Evolutionary conservation across 1,140 invertebrate genomes (phyloP).

Genomic region (Stegodyphus mimosarum): DNA sequence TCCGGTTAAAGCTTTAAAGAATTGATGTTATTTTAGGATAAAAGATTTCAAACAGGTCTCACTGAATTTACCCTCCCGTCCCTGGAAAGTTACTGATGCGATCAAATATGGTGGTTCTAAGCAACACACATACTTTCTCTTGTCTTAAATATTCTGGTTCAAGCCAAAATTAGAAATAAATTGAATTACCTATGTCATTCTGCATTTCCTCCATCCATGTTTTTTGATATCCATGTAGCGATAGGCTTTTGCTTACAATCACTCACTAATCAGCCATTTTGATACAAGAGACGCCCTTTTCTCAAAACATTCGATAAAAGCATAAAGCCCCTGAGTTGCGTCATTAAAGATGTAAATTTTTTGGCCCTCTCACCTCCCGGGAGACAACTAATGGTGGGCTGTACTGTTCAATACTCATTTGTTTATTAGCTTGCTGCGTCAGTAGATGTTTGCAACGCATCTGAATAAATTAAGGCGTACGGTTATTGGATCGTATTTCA

Average conservation of each 20-base stretch:
- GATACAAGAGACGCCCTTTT: not conserved
- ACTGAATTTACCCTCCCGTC: not conserved
- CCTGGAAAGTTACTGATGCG: not conserved
- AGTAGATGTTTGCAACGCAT: not conserved
- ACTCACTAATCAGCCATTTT: not conserved
- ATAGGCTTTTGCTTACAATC: too few relatives aligned
- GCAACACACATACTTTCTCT: too few relatives aligned
- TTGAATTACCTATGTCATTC: too few relatives aligned
- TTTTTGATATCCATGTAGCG: too few relatives aligned
- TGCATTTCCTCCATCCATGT: too few relatives aligned
- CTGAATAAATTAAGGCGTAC: conserved; percentile 23
- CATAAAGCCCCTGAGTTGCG: not conserved
- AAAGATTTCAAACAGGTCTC: too few relatives aligned
- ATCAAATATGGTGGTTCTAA: not conserved
- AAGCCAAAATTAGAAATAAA: too few relatives aligned
- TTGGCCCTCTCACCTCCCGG: not conserved
- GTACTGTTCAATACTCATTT: not conserved
- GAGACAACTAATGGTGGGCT: not conserved
- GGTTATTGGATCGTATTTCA: conserved; percentile 31
- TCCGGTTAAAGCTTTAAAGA: too few relatives aligned
- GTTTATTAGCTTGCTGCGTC: conserved; percentile 13
- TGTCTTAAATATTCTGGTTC: too few relatives aligned
- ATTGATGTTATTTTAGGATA: too few relatives aligned
- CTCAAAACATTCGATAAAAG: conserved; percentile 15
- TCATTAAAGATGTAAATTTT: conserved; percentile 14